Evolutionary conservation across 2,797 vertebrate species (phyloP), one percentile per base, ranked within the genome.

Genomic region (Ficedula albicollis): DNA sequence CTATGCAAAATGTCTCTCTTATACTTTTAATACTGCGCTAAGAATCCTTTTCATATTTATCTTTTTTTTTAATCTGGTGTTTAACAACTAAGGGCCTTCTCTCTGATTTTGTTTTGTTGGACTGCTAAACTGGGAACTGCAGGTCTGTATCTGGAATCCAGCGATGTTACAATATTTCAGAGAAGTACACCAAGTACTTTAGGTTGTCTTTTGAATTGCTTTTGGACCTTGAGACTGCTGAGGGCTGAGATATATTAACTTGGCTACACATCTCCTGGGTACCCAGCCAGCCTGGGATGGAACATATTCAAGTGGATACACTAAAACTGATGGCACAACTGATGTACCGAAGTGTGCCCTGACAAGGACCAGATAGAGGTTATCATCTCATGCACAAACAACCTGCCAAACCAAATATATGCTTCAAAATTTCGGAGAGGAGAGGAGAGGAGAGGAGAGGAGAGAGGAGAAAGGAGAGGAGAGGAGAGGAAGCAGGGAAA

Each of bases 181-280:
- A 9, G 38, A 64, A 77, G 49, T 72, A 78, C 55, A 62, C 16
- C 9, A 52, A 90, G 44, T 72, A 89, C 75, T 70, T 85, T 11
- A 66, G 48, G 22, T 30, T 88, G 62, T 54, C 66, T 90, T 91
- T 81, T 27, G 44, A 74, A 93, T 88, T 87, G 25, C 13, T 81
- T 87, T 90, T 90, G 69, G 84, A 81, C 30, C 60, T 60, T 43
- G 12, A 64, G 52, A 29, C 49, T 84, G 49, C 73, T 58, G 79
- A 74, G 32, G 16, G 21, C 60, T 91, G 69, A 95, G 64, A 91
- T 91, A 59, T 72, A 93, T 94, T 91, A 78, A 84, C 66, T 85
- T 90, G 87, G 93, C 76, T 80, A 64, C 17, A 41, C 20, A 67
- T 54, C 56, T 81, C 58, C 73, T 68, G 90, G 49, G 79, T 80